Evolutionary conservation across 2,888 invertebrate species (phyloP), one percentile per base, ranked within the genome.

Genomic region (Mimas tiliae): DNA sequence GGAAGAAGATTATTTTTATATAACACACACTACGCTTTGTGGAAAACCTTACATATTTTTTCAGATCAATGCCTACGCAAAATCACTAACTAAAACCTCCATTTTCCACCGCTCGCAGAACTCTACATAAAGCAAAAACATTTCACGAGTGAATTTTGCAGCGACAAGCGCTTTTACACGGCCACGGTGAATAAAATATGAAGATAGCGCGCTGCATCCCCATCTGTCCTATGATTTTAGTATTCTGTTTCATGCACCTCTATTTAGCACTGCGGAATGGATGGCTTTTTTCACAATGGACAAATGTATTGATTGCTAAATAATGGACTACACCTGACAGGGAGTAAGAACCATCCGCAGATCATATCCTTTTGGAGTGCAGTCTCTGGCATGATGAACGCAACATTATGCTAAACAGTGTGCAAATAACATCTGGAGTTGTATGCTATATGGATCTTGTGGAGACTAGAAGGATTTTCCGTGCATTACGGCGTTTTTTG

Each of bases 131-230:
- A 65, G 50, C 62, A 42, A 58, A 65, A 65, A 65, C 55, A 58
- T 65, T 78, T 72, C 71, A 65, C 72, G 63, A 72, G 72, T 72
- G 72, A 74, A 77, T 76, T 78, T 79, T 74, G 70, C 73, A 65
- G 50, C 27, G 62, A 67, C 72, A 75, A 74, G 70, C 72, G 79
- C 78, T 82, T 82, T 80, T 79, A 77, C 76, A 74, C 75, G 73
- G 74, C 68, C 71, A 68, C 69, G 72, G 74, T 85, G 82, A 84
- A 86, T 86, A 84, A 86, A 77, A 83, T 79, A 86, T 80, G 72
- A 71, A 75, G 76, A 73, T 76, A 58, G 33, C 14, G 33, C 14
- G 58, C 55, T 14, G 33, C 47, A 47, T 48, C 47, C 62, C 27
- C 62, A 48, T 45, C 62, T 47, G 47, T 63, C 62, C 58, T 47